These are phyloP conservation scores for Fragum sueziense DNA, from an alignment of 2,888 invertebrate species.

Conservation along the genomic window DNA sequence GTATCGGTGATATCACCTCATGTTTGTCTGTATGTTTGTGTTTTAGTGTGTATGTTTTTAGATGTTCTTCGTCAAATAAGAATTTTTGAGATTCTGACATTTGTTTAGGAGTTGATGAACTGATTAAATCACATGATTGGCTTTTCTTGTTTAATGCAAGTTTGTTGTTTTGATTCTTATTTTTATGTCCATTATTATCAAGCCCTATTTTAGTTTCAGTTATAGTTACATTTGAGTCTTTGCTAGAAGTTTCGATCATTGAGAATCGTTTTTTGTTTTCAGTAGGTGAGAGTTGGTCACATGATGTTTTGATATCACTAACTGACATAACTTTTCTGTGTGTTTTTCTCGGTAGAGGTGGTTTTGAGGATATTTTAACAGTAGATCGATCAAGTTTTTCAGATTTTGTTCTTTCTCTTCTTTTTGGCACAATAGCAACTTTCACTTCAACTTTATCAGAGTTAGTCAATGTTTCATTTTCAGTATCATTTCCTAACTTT, in stretches of 20 bases:
- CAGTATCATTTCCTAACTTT: neutral
- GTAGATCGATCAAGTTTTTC: neutral
- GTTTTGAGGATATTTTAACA: slow-evolving; percentile 31
- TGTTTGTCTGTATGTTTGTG: neutral
- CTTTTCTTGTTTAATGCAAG: neutral
- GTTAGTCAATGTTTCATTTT: neutral
- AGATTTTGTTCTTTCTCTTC: slow-evolving; percentile 3
- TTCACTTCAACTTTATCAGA: neutral
- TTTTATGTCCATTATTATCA: slow-evolving; percentile 1
- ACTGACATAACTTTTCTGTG: slow-evolving; percentile 43
- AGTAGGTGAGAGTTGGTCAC: neutral
- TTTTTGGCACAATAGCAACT: neutral
- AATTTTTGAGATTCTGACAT: slow-evolving; percentile 7
- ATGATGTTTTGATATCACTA: slow-evolving; percentile 27
- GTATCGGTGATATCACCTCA: neutral
- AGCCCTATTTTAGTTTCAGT: neutral
- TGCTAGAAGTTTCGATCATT: slow-evolving; percentile 27
- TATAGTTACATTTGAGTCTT: neutral
- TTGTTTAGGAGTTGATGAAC: neutral
- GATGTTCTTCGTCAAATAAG: slow-evolving; percentile 46
- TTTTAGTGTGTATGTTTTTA: slow-evolving; percentile 30
- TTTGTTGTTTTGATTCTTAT: neutral
- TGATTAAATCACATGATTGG: slow-evolving; percentile 12
- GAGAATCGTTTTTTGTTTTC: slow-evolving; percentile 22
- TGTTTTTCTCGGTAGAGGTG: slow-evolving; percentile 44